phyloP scores from a whole-genome alignment of 2,888 invertebrate species.

The Globia sparganii region DNA sequence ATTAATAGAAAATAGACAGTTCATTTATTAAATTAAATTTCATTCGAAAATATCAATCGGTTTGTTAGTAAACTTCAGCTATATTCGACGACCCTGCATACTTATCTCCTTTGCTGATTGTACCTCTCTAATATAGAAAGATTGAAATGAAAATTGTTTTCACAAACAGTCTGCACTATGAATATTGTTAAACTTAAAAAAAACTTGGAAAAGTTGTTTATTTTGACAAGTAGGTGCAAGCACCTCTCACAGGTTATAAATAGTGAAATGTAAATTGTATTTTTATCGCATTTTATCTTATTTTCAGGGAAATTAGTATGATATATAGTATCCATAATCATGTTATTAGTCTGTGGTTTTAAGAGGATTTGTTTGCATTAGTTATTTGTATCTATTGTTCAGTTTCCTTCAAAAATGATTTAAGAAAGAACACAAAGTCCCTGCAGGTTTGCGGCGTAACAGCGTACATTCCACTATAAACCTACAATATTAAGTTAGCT shows the following conservation, averaged over 20 bases:
- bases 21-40: no score
- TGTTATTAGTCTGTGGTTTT: neutral
- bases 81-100: no score
- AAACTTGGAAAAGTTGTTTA: slow-evolving; percentile 46
- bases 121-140: slow-evolving; percentile 11
- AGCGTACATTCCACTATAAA: no score
- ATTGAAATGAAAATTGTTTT: slow-evolving; percentile 37
- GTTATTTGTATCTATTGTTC: no score
- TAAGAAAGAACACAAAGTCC: neutral
- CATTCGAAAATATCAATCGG: no score
- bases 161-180: slow-evolving; percentile 27
- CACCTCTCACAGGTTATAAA: slow-evolving; percentile 14
- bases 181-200: slow-evolving; percentile 46
- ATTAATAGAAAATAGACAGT: no score
- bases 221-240: slow-evolving; percentile 42
- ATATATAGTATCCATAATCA: neutral
- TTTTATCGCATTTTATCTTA: slow-evolving; percentile 10
- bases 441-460: no score
- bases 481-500: no score
- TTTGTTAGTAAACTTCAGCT: no score
- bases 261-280: slow-evolving; percentile 8
- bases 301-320: neutral
- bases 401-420: neutral
- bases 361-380: neutral
- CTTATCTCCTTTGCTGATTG: no score